Evolutionary conservation across 2,113 vertebrate species (phyloP), one percentile per base, ranked within the genome.

Genomic region (Mixornis gularis): DNA sequence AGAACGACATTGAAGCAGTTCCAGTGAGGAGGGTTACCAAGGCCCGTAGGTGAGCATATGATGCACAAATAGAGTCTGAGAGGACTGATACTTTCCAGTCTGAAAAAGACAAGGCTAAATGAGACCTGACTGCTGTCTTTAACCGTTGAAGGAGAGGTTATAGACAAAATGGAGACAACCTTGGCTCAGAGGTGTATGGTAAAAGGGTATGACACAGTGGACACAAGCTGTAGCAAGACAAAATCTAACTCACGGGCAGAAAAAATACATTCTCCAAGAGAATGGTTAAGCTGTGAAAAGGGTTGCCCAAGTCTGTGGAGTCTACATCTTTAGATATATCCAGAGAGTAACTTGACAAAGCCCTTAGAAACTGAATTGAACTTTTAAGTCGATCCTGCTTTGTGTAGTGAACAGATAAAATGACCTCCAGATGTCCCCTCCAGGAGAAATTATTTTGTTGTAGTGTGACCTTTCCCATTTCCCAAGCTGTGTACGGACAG

Each of bases 1-100:
- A 38, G 14, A 69, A 0, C 1, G 2, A 34, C 3, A 14, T 4
- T 34, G 58, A 59, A 55, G 17, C 1, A 3, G 2, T 44, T 76
- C 26, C 29, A 43, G 1, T 7, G 59, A 56, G 40, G 26, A 63
- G 17, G 25, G 19, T 15, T 55, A 41, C n/a, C 27, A 44, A 60
- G 26, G 17, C 34, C 7, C 36, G 48, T 60, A 40, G 17, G 21
- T 52, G 18, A 55, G 26, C 17, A 43, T 43, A 5, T 60, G 36
- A 60, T 30, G 19, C 22, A 51, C 17, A 77, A 77, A 60, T 7
- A 59, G 29, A 78, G 2, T 25, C 32, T 72, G 59, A 69, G n/a
- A 65, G 30, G 36, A 43, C 25, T 40, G 22, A 43, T 34, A 24
- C 24, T 80, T 60, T 80, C 52, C 26, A 53, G 55, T 62, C 18